Base-by-base conservation (phyloP, 1,140 invertebrate genomes). In the Idris sp. region DNA sequence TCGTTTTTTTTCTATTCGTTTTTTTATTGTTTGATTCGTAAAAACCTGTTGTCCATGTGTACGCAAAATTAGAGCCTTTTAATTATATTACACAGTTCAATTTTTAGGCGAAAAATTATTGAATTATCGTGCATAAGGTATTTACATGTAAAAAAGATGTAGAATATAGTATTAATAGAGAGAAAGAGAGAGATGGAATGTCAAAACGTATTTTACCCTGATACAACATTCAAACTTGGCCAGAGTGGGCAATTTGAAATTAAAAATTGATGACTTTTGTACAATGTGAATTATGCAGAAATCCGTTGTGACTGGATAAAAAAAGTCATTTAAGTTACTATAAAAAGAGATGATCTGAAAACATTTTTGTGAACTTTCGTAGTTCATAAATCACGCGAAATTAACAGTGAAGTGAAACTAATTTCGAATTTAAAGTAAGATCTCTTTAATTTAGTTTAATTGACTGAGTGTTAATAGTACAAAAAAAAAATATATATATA, bases 121-220 rank as follows among this genome's bases (percentile, higher is more conserved):
- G 2, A 18, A n/a, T 40, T 31, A 41, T 6, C 33, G 14, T 26
- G 10, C 38, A 15, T 58, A 75, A 62, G 62, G 58, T 75, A 75
- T 75, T 69, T 75, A 69, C 64, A 75, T 13, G 13, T 22, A 4
- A 43, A 22, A 46, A 35, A 54, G 33, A 56, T 26, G 56, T 38
- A 48, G 18, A 62, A 31, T 51, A 16, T 9, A 26, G 19, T 19
- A 51, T 53, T 58, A 26, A 46, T 58, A 22, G 19, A 22, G 19
- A 22, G 19, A 22, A 9, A 53, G 53, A 59, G 64, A 69, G 73
- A 75, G 72, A 74, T 74, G 62, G 49, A 75, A 64, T 75, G 64
- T 53, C 25, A 26, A 73, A 59, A 73, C 38, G 59, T 59, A 22
- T 44, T 64, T 58, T 64, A 64, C 58, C 68, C 68, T 72, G 51